Conservation (phyloP, 2,113 vertebrate species). For the Oreocharis arfaki region DNA sequence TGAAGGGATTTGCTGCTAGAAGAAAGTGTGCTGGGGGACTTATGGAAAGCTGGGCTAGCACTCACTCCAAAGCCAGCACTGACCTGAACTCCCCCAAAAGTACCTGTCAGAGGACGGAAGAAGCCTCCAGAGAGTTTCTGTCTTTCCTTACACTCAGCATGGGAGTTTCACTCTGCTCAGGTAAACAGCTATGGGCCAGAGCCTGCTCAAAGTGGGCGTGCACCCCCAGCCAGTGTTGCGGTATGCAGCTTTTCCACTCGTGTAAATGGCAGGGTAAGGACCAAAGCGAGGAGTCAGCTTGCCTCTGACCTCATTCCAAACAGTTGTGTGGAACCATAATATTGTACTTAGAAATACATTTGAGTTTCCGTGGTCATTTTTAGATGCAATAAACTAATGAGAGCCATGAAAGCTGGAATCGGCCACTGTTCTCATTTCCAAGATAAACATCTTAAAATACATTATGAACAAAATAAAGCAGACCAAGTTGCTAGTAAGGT, state of each 20-base stretch:
- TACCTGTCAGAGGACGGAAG: neutral
- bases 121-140: neutral
- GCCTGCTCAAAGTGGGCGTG: accelerated
- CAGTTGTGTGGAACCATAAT: constrained; percentile 2
- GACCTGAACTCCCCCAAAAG: neutral
- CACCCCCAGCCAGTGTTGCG: neutral
- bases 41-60: neutral
- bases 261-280: neutral
- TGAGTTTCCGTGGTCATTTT: constrained; percentile 26
- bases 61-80: neutral
- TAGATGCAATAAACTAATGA: constrained; percentile 31
- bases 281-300: neutral
- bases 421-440: neutral
- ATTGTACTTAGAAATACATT: constrained; percentile 23
- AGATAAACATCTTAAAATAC: constrained; percentile 56
- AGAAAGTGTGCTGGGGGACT: neutral
- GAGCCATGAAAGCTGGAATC: neutral
- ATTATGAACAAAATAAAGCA: constrained; percentile 28
- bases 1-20: neutral
- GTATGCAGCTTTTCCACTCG: accelerated
- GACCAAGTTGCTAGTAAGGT: neutral
- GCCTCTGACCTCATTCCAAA: neutral
- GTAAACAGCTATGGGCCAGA: accelerated
- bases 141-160: neutral
- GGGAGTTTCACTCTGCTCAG: neutral